These are phyloP conservation scores for Aplidium turbinatum DNA, from an alignment of 23 tunicate genomes.

Conservation along the genomic window DNA sequence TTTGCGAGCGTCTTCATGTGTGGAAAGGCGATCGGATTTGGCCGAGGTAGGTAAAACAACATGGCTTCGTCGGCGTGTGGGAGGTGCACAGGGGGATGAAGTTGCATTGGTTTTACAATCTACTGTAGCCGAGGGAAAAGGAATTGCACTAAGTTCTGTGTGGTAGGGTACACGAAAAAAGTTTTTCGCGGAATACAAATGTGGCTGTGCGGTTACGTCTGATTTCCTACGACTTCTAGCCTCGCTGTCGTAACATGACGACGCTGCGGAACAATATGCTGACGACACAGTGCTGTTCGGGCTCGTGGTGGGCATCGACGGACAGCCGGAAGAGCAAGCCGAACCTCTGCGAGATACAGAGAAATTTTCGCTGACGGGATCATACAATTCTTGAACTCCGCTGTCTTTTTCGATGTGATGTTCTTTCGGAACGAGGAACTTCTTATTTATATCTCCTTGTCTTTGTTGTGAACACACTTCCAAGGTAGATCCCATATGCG, in stretches of 20 bases:
- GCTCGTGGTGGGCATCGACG: slow-evolving; percentile 5
- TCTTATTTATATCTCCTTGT: no score
- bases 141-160: background rate
- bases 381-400: background rate
- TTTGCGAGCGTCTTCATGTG: slow-evolving; percentile 16
- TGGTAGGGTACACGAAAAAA: slow-evolving; percentile 15
- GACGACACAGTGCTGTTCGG: slow-evolving; percentile 32
- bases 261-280: slow-evolving; percentile 60
- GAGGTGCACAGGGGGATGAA: background rate
- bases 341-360: slow-evolving; percentile 21
- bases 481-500: no score
- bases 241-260: slow-evolving; percentile 44
- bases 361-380: slow-evolving; percentile 4
- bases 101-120: background rate
- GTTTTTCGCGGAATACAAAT: background rate
- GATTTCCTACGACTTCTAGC: slow-evolving; percentile 13
- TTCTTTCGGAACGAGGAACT: slow-evolving; percentile 2
- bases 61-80: slow-evolving; percentile 1
- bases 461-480: no score
- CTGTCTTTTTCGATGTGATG: slow-evolving; percentile 32
- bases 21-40: background rate
- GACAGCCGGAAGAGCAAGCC: slow-evolving; percentile 11
- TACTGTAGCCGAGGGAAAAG: background rate
- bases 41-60: slow-evolving; percentile 19
- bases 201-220: background rate